Percentiles rank a stretch among this genome's conserved stretches.
Conservation (phyloP, 2,113 vertebrate genomes). For the Otus sunia region DNA sequence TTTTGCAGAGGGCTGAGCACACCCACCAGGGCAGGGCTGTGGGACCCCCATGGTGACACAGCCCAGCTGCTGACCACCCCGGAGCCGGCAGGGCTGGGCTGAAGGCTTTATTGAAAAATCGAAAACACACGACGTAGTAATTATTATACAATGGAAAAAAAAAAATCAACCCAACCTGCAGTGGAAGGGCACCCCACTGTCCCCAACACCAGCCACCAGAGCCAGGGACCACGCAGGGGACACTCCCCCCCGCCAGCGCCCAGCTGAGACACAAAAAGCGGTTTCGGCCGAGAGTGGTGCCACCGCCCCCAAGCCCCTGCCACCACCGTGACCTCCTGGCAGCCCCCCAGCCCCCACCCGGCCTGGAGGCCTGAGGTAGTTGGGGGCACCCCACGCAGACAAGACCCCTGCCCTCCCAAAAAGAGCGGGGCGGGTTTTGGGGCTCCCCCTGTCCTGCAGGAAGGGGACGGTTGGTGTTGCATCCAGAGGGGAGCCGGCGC, state of each 20-base stretch:
- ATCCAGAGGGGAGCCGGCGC: not conserved
- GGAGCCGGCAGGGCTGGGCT: not conserved
- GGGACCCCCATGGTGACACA: not conserved
- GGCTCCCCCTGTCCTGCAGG: not conserved
- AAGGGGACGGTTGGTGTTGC: not conserved
- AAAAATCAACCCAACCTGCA: not conserved
- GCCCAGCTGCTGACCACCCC: not conserved
- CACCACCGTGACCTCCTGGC: not conserved
- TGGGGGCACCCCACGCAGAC: constrained; percentile 36
- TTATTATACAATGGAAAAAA: constrained; percentile 61
- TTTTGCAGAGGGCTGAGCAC: not conserved
- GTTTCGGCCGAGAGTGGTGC: not conserved
- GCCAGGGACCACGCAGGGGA: accelerated
- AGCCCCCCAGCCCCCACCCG: not conserved
- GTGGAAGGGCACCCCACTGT: not conserved
- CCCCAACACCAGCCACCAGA: not conserved
- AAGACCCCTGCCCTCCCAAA: not conserved
- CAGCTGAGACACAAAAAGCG: not conserved
- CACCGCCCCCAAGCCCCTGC: not conserved
- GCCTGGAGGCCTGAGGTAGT: constrained; percentile 77
- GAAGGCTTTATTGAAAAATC: constrained; percentile 81
- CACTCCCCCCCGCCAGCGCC: accelerated
- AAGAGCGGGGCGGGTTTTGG: not conserved
- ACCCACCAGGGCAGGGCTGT: not conserved
- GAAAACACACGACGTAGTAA: constrained; percentile 41